Percentiles rank a stretch among this genome's conserved stretches.
These are phyloP conservation scores for Forbesichthys agassizii DNA, from an alignment of 2,113 vertebrate genomes.

Conservation along the genomic window DNA sequence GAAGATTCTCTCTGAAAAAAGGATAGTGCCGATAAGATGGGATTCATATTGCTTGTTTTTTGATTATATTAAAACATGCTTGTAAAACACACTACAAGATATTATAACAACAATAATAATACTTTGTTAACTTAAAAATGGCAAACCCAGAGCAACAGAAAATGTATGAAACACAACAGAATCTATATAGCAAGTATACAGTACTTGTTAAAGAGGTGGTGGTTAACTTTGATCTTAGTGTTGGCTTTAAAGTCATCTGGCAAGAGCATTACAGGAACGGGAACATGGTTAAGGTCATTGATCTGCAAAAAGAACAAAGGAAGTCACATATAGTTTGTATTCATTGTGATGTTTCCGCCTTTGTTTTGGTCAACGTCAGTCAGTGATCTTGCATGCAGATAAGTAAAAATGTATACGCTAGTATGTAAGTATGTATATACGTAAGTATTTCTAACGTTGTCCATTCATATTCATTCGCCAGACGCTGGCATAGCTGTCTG, in stretches of 20 bases:
- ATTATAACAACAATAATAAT: too few relatives aligned
- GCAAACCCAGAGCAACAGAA: neutral
- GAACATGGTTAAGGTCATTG: conserved; percentile 92
- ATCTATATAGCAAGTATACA: neutral
- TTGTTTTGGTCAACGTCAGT: neutral
- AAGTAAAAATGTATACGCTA: too few relatives aligned
- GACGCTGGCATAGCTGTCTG: neutral
- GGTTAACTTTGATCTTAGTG: conserved; percentile 96
- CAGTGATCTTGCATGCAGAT: neutral
- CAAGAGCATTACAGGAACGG: conserved; percentile 91
- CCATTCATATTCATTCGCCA: too few relatives aligned
- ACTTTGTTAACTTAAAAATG: too few relatives aligned
- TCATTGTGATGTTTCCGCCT: too few relatives aligned
- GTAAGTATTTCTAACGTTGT: too few relatives aligned
- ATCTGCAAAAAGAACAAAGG: conserved; percentile 72
- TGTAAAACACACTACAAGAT: too few relatives aligned
- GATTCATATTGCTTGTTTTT: neutral
- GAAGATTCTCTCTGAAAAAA: conserved; percentile 86
- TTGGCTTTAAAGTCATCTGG: conserved; percentile 95
- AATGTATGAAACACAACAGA: neutral
- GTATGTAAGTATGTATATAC: too few relatives aligned
- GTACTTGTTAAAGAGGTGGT: conserved; percentile 95
- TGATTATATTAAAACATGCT: neutral
- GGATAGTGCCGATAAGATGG: neutral
- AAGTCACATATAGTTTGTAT: neutral